Evolutionary conservation across 2,888 invertebrate species (phyloP), one percentile per base, ranked within the genome.

Genomic region (Leptopilina syphax): DNA sequence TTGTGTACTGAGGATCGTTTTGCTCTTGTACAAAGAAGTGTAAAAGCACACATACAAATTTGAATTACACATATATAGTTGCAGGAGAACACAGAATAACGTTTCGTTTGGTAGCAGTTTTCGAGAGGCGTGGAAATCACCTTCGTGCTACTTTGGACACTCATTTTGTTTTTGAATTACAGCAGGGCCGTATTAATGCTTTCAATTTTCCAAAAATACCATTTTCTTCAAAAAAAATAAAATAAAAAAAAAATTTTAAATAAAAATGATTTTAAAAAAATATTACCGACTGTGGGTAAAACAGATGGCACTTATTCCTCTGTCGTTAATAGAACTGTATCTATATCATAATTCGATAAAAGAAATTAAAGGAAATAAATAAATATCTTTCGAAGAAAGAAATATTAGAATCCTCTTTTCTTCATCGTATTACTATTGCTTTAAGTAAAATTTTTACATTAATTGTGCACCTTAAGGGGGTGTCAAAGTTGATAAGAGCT

Each of bases 1-100:
- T 8, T 50, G 68, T 68, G 50, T 68, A 50, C 50, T 18, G 68
- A 68, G 24, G 18, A 68, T 50, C 68, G 44, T 68, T 68, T 68
- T 27, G 50, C 47, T 66, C 68, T 68, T 41, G 68, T 68, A 10
- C 12, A 68, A 24, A 68, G 10, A 50, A n/a, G 50, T 50, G 68
- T 50, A 68, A 18, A 50, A 12, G 0, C 50, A 50, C 50, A 50
- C 50, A 50, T 10, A 50, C 12, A 8, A 50, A 9, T 44, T 44
- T 44, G 5, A 44, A 44, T 44, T 44, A 44, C 44, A 68, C 18
- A 47, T 10, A 50, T 41, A 66, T 13, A 66, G 13, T 9, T 63
- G 63, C 9, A 63, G 24, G 18, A 18, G 7, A 1, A 63, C 7
- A 8, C 4, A 7, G 63, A 18, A n/a, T 12, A 24, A 34, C 34